Evolutionary conservation across 2,113 vertebrate genomes (phyloP), one percentile per base, ranked within the genome.

Genomic region (Oncorhynchus clarkii): DNA sequence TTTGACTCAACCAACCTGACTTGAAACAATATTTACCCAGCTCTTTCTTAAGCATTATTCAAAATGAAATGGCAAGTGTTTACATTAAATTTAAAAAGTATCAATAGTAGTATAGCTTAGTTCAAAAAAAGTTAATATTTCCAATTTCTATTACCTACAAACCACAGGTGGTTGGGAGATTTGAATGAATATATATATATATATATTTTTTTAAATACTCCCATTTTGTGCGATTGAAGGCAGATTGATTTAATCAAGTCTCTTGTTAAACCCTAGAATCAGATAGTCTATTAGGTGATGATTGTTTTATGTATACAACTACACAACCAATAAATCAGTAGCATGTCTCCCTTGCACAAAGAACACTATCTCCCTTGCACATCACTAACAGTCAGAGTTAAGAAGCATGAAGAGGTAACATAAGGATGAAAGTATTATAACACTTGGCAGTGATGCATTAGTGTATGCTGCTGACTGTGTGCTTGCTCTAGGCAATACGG

Each of bases 401-500:
- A 69, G 51, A 49, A 75, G 73, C 51, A 45, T 65, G n/a, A 78
- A 20, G 78, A 71, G 34, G 20, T 67, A 81, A 74, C 78, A 34
- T 74, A 70, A 80, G 70, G 60, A 51, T 81, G 24, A 29, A 73
- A 75, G 59, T 59, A 74, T 64, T 71, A 82, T 31, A 34, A 83
- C 67, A 74, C 54, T 29, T 22, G 73, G 66, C 77, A 73, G 14
- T 26, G 67, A 29, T 11, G 69, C 80, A 76, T 84, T 82, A 84
- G 83, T 83, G 84, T 77, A 74, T 67, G 72, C 11, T 67, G 72
- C 11, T 14, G 59, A 73, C 68, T 72, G 76, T 74, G 74, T 78
- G 51, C 51, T 26, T 78, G 51, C 51, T 26, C 20, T 24, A 80
- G 81, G 85, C 78, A 84, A 83, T 85, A 78, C n/a, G 78, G 78